Conservation (phyloP, 64 coral and sea anemone genomes). For the Acropora tenuis region DNA sequence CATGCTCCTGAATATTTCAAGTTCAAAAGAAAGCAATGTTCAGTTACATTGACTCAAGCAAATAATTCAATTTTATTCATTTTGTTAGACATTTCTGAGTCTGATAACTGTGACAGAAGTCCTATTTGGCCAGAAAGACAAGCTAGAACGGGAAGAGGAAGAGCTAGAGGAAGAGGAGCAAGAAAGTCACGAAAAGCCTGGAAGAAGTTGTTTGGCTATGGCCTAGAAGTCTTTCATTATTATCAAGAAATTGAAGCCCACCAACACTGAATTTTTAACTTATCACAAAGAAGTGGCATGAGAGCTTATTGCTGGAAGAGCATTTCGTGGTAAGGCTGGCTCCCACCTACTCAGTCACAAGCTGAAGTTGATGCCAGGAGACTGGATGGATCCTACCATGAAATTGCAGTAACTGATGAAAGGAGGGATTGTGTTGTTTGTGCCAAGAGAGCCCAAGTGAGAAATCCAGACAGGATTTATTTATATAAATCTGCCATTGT, state of each 20-base stretch:
- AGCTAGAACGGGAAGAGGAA: conserved; percentile 60
- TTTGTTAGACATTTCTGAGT: conserved; percentile 43
- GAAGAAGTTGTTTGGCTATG: conserved; percentile 66
- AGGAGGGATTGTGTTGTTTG: conserved; percentile 73
- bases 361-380: conserved; percentile 48
- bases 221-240: conserved; percentile 64
- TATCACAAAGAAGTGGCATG: conserved; percentile 35
- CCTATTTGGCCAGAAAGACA: conserved; percentile 65
- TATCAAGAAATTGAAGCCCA: conserved; percentile 60
- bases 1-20: conserved; percentile 62
- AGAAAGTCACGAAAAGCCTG: conserved; percentile 67
- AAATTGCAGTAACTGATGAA: conserved; percentile 41
- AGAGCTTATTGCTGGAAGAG: conserved; percentile 32
- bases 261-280: conserved; percentile 43
- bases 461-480: conserved; percentile 42
- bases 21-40: conserved; percentile 60
- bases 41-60: conserved; percentile 43
- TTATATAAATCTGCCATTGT: conserved; percentile 48
- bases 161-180: conserved; percentile 53
- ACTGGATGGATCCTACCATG: conserved; percentile 57
- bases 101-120: conserved; percentile 66
- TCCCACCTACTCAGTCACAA: conserved; percentile 41
- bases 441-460: conserved; percentile 61
- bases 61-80: conserved; percentile 55
- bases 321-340: conserved; percentile 55